phyloP scores from a whole-genome alignment of 2,888 invertebrate genomes.

The Sphecodes monilicornis region DNA sequence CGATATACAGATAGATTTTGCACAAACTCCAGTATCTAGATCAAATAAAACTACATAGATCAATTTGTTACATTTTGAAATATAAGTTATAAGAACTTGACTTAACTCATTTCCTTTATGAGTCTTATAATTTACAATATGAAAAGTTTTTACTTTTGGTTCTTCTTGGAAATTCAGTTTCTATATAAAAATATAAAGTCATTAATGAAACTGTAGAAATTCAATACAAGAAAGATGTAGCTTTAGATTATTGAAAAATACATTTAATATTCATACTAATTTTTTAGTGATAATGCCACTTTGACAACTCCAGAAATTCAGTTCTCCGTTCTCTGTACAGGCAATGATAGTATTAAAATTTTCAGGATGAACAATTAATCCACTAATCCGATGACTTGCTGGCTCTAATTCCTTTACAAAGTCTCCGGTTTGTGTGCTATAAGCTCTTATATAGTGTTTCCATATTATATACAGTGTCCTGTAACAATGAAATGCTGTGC shows the following conservation, averaged over 20 bases:
- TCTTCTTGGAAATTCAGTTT: slow-evolving; percentile 67
- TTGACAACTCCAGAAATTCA: slow-evolving; percentile 86
- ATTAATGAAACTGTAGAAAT: slow-evolving; percentile 17
- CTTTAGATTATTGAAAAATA: slow-evolving; percentile 10
- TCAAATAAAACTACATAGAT: slow-evolving; percentile 72
- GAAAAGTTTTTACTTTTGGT: slow-evolving; percentile 79
- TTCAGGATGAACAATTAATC: slow-evolving; percentile 85
- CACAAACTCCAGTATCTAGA: slow-evolving; percentile 73
- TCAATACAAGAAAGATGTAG: neutral
- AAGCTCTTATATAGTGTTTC: slow-evolving; percentile 87
- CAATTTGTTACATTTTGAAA: slow-evolving; percentile 46
- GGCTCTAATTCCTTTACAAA: slow-evolving; percentile 87
- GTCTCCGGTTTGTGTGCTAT: slow-evolving; percentile 88
- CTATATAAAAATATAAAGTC: slow-evolving; percentile 61
- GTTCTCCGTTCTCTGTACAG: slow-evolving; percentile 86
- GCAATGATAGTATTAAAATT: slow-evolving; percentile 85
- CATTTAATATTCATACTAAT: slow-evolving; percentile 80
- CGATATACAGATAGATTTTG: slow-evolving; percentile 65
- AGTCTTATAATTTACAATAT: slow-evolving; percentile 75
- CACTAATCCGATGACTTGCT: slow-evolving; percentile 85
- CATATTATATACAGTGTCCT: slow-evolving; percentile 88
- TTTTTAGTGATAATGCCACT: slow-evolving; percentile 85
- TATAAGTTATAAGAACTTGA: slow-evolving; percentile 76
- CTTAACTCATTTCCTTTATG: slow-evolving; percentile 63
- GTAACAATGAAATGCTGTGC: slow-evolving; percentile 50